Base-by-base conservation (phyloP, 2,888 invertebrate genomes). In the Ophion ellenae region DNA sequence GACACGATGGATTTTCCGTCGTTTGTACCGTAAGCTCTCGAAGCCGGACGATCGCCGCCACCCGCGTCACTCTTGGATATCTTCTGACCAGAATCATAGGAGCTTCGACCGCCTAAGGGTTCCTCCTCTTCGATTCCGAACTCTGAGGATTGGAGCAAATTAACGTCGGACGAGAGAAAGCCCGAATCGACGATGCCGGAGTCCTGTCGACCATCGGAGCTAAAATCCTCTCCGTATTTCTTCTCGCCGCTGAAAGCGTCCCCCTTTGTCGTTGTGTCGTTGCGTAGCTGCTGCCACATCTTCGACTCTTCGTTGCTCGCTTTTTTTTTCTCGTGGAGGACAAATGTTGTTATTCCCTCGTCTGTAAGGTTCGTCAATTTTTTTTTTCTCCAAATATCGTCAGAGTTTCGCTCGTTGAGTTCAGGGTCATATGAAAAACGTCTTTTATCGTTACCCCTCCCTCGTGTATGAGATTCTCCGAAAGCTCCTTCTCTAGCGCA, bases 131-230 rank as follows among this genome's bases (percentile, higher is more conserved):
- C 89, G 45, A 87, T 87, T 28, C 70, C 85, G 6, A 89, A 45
- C 64, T 92, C 91, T 10, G 86, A 88, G 40, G 90, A 90, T 36
- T 88, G 73, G 66, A 89, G 83, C 5, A 92, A 80, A 71, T 91
- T 90, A 17, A 90, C 88, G 14, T 91, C 90, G 11, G 93, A 93
- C 32, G 87, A 87, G 2, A 93, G 78, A 81, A 93, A 93, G 1
- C 93, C 94, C 45, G 94, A 93, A 81, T 94, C 93, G 1, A 87
- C 83, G 79, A 90, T 89, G 32, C 91, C 90, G 4, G 91, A 90
- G 59, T 90, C 90, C 14, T 83, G 88, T 14, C 83, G 84, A 66
- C 73, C 80, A 69, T 86, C 85, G 11, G 71, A 64, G 67, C 47
- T 53, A 20, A 70, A 75, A 17, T 57, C 40, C 61, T 87, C 67